Percentiles rank a stretch among this genome's conserved stretches.
Conservation (phyloP, 2,888 invertebrate genomes). For the Conchocele bisecta region DNA sequence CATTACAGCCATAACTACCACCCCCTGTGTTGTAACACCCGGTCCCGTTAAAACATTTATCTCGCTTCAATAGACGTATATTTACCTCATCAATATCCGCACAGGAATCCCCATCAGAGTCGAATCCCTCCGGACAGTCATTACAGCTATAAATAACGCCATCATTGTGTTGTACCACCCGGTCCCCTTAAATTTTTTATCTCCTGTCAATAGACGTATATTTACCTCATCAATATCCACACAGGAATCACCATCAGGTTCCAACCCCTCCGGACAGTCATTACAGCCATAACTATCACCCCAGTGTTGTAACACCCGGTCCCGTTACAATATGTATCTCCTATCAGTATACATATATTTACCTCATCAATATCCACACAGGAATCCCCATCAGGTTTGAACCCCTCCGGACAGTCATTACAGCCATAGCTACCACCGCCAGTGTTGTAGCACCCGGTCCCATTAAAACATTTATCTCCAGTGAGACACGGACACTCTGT, state of each 20-base stretch:
- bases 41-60: background rate
- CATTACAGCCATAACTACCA: background rate
- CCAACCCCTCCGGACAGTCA: too few relatives aligned
- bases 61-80: too few relatives aligned
- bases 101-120: constrained; percentile 72
- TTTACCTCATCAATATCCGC: constrained; percentile 76
- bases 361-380: constrained; percentile 78
- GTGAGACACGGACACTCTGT: constrained; percentile 70
- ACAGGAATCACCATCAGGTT: too few relatives aligned
- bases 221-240: constrained; percentile 76
- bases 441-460: constrained; percentile 65
- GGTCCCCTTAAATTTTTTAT: constrained; percentile 60
- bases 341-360: background rate
- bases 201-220: constrained; percentile 4
- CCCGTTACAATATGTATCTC: background rate
- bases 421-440: constrained; percentile 60
- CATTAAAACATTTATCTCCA: constrained; percentile 59
- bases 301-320: background rate
- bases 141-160: constrained; percentile 62
- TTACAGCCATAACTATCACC: background rate
- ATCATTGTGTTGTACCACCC: constrained; percentile 67
- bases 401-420: constrained; percentile 72
- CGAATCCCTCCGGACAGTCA: constrained; percentile 71
- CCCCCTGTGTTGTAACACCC: background rate
- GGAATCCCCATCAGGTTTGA: constrained; percentile 67